Base-by-base conservation (phyloP, 2,888 invertebrate genomes). In the Tuta absoluta region DNA sequence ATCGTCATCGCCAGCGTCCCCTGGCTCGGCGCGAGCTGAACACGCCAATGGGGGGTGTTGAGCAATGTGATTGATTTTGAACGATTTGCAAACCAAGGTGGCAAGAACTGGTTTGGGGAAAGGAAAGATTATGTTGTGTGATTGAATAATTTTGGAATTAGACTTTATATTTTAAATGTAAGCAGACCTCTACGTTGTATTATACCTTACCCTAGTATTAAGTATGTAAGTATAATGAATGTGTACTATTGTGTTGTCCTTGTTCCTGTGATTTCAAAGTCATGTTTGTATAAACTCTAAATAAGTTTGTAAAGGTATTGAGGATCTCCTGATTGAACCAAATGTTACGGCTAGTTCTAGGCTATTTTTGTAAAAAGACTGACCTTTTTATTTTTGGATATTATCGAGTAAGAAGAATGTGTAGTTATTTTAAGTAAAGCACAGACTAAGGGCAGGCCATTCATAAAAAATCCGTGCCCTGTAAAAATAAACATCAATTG, bases 281-380 rank as follows among this genome's bases (percentile, higher is more conserved):
- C 10, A 48, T 48, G 12, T 17, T 48, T 48, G 48, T 41, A 19
- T 19, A 48, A 19, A 19, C 48, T 48, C 48, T 48, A 8, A 8
- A 19, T 48, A 19, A 19, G 17, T 48, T 14, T 2, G 53, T 53
- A 2, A 12, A 53, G 19, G 48, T 48, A 19, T 19, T 48, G 48
- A 48, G 48, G 53, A 53, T 53, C 53, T 53, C 53, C 14, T 48
- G 19, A 53, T 53, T 53, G 53, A 53, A 53, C 53, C 53, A 53
- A 53, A 53, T 53, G 53, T 53, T 24, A 21, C 24, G 17, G 53
- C 21, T 53, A 53, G 21, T 10, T 19, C 10, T 23, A 53, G 21
- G 24, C 14, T 14, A 19, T 12, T 24, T 53, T 53, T 53, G 17
- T 53, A 23, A 53, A 53, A 53, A 53, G 53, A 53, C 53, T 53